Evolutionary conservation across 2,797 vertebrate genomes (phyloP), one percentile per base, ranked within the genome.

Genomic region (Lindbergichthys nudifrons): DNA sequence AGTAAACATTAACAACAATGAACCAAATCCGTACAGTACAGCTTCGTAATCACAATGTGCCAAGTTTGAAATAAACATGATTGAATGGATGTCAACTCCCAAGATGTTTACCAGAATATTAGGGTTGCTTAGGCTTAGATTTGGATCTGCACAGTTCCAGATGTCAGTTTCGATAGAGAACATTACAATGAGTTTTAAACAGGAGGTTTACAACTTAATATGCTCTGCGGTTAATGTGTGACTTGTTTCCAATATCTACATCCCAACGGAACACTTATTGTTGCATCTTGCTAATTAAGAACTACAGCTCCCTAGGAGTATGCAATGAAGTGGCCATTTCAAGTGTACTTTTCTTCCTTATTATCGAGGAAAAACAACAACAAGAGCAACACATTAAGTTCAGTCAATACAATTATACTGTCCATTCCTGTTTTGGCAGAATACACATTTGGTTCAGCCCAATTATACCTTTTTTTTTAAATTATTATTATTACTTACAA

Each of bases 261-360:
- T 51, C 59, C 5, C 45, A 30, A 10, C 59, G 26, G 11, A 60
- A 60, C 5, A 14, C 39, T 21, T 65, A 3, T 53, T 45, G 12
- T 36, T 64, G 9, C 13, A 48, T 16, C 12, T 50, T 54, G 30
- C 21, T 43, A 47, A 65, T 77, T 41, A 43, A 58, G n/a, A 23
- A 50, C 19, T 13, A 39, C 21, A 10, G 21, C 3, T 63, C 8
- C 30, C 16, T 11, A 59, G n/a, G 19, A 59, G 16, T 30, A 36
- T 18, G 14, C 32, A 60, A 53, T 41, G 9, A 52, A 23, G 26
- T 26, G 11, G 3, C 32, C 3, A 21, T 32, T 32, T 64, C 4
- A 39, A 46, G 46, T 66, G 47, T 14, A 45, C 12, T 52, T 43
- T 19, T 10, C 11, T 32, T 21, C 5, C 1, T 18, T 53, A 8